Base-by-base conservation (phyloP, 2,888 invertebrate genomes). In the Scaptomyza parva region DNA sequence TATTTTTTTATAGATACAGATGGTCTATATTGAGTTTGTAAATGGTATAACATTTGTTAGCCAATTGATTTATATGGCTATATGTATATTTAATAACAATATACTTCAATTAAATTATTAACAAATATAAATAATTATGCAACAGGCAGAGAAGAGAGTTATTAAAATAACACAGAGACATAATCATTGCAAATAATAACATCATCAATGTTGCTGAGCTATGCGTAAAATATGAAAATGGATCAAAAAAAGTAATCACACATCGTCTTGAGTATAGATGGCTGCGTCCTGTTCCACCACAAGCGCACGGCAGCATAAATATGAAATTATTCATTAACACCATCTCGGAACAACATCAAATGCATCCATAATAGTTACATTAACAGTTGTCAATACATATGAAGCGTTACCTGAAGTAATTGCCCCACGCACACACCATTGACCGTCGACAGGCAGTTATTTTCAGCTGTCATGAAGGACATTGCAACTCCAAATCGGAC, bases 281-380 rank as follows among this genome's bases (percentile, higher is more conserved):
- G 8, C 28, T 39, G 12, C 28, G 45, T 9, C 20, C 41, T 40
- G 43, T 33, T 41, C 22, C 39, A 39, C 17, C 17, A 30, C n/a
- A n/a, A 48, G 22, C 52, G 50, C 54, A 58, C 35, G 26, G 30
- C 26, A 58, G 45, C 47, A 50, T 59, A 86, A 86, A 76, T 78
- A 80, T 76, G 67, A 86, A 72, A 78, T 80, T 75, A 76, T 77
- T 83, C 77, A 83, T 69, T 75, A 77, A 85, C 76, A 76, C 70
- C 58, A 57, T 57, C 48, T 50, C 14, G 22, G 37, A 48, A 43
- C 55, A 67, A 35, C n/a, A 41, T 22, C 12, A 44, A 43, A 33
- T 35, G 24, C 28, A 76, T 84, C 77, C 85, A 70, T 76, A 77
- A 85, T 78, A 76, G 70, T 54, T 30, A 20, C n/a, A 18, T 44